phyloP scores from a whole-genome alignment of 1,140 invertebrate species.

The Drepana arcuata region DNA sequence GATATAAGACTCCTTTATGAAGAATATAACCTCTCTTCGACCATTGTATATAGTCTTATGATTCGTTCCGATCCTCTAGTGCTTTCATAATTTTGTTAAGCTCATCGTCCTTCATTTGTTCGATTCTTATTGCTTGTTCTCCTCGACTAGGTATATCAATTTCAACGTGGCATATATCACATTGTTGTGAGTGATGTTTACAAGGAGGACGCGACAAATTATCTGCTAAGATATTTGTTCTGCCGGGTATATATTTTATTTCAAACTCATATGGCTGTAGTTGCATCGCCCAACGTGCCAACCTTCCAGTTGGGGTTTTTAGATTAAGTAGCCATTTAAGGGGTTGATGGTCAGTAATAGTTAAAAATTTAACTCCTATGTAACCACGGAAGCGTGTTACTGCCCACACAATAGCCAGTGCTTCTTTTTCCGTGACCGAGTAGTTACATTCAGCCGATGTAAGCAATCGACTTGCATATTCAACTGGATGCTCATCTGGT shows the following conservation, averaged over 20 bases:
- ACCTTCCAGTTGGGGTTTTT: slow-evolving; percentile 40
- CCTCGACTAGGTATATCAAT: slow-evolving; percentile 13
- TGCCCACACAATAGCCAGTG: slow-evolving; percentile 59
- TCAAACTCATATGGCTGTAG: slow-evolving; percentile 27
- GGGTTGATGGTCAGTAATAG: slow-evolving; percentile 53
- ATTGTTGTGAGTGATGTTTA: slow-evolving; percentile 1
- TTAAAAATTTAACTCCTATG: slow-evolving; percentile 43
- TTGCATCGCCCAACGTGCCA: slow-evolving; percentile 31
- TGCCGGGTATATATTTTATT: slow-evolving; percentile 26
- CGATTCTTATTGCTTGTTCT: slow-evolving; percentile 5
- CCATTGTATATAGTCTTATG: slow-evolving; percentile 12
- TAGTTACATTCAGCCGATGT: slow-evolving; percentile 56
- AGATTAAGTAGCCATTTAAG: slow-evolving; percentile 59
- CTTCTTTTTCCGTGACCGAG: slow-evolving; percentile 53
- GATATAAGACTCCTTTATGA: slow-evolving; percentile 20
- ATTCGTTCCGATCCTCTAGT: slow-evolving; percentile 9
- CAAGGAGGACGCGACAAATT: slow-evolving; percentile 18
- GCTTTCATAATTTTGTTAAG: slow-evolving; percentile 21
- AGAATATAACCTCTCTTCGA: slow-evolving; percentile 20
- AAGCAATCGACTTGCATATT: slow-evolving; percentile 48
- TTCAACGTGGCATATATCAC: slow-evolving; percentile 10
- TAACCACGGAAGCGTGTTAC: slow-evolving; percentile 49
- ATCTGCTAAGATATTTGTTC: slow-evolving; percentile 32
- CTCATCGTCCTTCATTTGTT: slow-evolving; percentile 20
- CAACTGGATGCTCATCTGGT: slow-evolving; percentile 37